Conservation (phyloP, 2,888 invertebrate genomes). For the Caenorhabditis sp. region DNA sequence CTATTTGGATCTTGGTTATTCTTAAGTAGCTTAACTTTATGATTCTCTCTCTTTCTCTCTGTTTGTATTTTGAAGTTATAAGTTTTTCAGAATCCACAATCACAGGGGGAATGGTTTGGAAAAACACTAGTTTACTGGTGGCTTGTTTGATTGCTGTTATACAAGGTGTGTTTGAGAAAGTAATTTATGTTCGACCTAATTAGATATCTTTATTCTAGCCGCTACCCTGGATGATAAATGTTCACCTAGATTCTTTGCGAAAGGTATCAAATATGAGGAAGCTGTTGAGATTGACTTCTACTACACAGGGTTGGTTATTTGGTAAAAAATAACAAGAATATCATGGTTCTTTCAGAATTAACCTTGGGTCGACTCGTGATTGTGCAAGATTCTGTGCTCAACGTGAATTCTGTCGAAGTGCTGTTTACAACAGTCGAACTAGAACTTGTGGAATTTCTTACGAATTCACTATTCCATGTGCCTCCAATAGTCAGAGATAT, state of each 20-base stretch:
- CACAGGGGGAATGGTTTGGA: background rate
- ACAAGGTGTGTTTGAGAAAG: background rate
- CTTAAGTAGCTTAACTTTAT: background rate
- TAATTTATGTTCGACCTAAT: background rate
- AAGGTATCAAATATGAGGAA: slow-evolving; percentile 53
- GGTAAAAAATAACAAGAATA: too few relatives aligned
- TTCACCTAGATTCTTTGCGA: slow-evolving; percentile 58
- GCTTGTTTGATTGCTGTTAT: background rate
- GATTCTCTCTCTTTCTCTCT: background rate
- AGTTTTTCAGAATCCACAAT: background rate
- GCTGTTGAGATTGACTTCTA: slow-evolving; percentile 61
- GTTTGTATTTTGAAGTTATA: background rate
- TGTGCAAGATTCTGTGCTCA: slow-evolving; percentile 67
- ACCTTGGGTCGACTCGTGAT: slow-evolving; percentile 55
- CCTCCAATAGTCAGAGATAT: slow-evolving; percentile 42
- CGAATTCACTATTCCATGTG: slow-evolving; percentile 47
- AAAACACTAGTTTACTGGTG: background rate
- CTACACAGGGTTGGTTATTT: slow-evolving; percentile 55
- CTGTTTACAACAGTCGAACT: slow-evolving; percentile 61
- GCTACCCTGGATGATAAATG: slow-evolving; percentile 35
- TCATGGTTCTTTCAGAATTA: slow-evolving; percentile 60
- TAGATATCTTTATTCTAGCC: background rate
- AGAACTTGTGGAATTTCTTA: slow-evolving; percentile 66
- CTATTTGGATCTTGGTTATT: background rate
- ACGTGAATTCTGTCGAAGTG: slow-evolving; percentile 67